Conservation (phyloP, 1,140 invertebrate genomes). For the Ceratina australensis region DNA sequence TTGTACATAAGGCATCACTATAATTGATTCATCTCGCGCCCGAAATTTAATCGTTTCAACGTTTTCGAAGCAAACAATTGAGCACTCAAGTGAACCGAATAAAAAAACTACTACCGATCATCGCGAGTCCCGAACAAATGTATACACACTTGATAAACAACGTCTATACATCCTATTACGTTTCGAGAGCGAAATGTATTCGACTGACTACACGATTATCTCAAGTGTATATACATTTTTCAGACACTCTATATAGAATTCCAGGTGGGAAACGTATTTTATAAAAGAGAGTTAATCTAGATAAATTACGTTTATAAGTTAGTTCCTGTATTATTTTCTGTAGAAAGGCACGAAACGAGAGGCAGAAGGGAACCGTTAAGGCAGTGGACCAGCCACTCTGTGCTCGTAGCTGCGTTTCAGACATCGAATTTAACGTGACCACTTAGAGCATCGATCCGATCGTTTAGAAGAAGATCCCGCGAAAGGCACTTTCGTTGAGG, state of each 20-base stretch:
- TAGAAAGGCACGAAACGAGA: background rate
- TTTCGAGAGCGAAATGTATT: too few species aligned
- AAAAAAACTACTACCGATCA: too few species aligned
- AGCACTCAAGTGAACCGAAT: background rate
- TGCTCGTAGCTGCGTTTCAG: background rate
- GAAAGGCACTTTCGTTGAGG: too few species aligned
- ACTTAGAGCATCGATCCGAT: background rate
- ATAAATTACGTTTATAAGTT: too few species aligned
- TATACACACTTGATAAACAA: too few species aligned
- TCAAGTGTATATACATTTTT: too few species aligned
- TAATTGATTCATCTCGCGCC: background rate
- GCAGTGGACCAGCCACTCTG: conserved; percentile 37
- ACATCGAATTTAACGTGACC: conserved; percentile 1
- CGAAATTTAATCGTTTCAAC: conserved; percentile 7
- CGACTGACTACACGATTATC: too few species aligned
- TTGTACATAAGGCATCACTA: conserved; percentile 26
- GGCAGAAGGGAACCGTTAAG: background rate
- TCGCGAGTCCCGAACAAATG: too few species aligned
- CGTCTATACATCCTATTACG: too few species aligned
- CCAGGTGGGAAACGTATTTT: background rate
- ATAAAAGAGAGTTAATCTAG: too few species aligned
- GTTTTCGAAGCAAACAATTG: background rate
- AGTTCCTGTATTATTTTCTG: too few species aligned
- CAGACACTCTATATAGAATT: too few species aligned
- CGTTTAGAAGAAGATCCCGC: background rate